Base-by-base conservation (phyloP, 2,113 vertebrate genomes). In the Syrrhaptes paradoxus region DNA sequence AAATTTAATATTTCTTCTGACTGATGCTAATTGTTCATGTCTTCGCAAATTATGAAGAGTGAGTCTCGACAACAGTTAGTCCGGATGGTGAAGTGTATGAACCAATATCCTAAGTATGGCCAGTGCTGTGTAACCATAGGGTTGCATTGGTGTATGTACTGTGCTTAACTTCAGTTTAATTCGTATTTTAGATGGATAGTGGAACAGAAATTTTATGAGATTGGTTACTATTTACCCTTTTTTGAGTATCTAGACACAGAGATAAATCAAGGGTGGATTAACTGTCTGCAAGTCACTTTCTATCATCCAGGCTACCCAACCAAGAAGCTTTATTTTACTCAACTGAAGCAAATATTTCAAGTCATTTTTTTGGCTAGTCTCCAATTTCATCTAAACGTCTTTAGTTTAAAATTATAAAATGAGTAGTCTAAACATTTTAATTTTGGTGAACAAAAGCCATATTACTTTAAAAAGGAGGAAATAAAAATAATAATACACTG, bases 251-350 rank as follows among this genome's bases (percentile, higher is more conserved):
- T 32, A 88, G 82, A 59, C 38, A 36, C 4, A 67, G 34, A 86
- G 48, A 75, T 67, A 81, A 89, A 87, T 73, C 63, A 88, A 81
- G 32, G 36, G 26, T 52, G 45, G 75, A 85, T 92, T 96, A 95
- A 84, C 45, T 76, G 10, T 86, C 61, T 29, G 17, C 58, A 68
- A 84, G 79, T 93, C 5, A 72, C 89, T 93, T 94, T 74, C 45
- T 51, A 94, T 84, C 65, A 46, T 90, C n/a, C 54, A 89, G 55
- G 41, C 83, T 92, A 55, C 17, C 13, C 34, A 65, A 49, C 25
- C 66, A 76, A 68, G 70, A 38, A 72, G 73, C 54, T 93, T 90
- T 89, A 52, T 83, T 95, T 94, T 89, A 73, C 41, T 59, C 29
- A 83, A 25, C 15, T 87, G 58, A 91, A 87, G 67, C 51, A 88